These are phyloP conservation scores for Melinopterus prodromus DNA, from an alignment of 2,888 invertebrate species.

Conservation along the genomic window DNA sequence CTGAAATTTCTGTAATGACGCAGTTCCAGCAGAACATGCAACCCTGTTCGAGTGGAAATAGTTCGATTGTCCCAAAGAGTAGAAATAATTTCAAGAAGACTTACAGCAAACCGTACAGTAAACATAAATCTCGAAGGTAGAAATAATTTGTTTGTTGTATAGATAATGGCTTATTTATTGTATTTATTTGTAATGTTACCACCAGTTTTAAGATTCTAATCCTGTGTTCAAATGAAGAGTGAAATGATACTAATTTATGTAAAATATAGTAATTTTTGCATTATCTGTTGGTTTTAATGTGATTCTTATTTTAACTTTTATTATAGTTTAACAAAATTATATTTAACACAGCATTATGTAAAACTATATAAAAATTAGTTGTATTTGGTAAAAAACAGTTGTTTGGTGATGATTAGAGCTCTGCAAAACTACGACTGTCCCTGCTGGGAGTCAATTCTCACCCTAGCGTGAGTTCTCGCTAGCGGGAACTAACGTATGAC, in stretches of 20 bases:
- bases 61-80: slow-evolving; percentile 11
- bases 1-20: slow-evolving; percentile 73
- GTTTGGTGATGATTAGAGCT: too few relatives aligned
- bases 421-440: too few relatives aligned
- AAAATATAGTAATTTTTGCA: neutral
- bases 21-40: slow-evolving; percentile 71
- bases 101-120: slow-evolving; percentile 34
- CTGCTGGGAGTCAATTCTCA: too few relatives aligned
- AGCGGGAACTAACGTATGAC: too few relatives aligned
- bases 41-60: slow-evolving; percentile 52
- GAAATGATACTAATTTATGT: neutral
- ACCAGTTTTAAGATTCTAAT: neutral
- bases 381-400: too few relatives aligned
- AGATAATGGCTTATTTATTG: slow-evolving; percentile 29
- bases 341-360: too few relatives aligned
- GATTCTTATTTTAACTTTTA: too few relatives aligned
- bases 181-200: slow-evolving; percentile 24
- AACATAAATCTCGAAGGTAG: slow-evolving; percentile 34
- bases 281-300: neutral
- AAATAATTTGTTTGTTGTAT: neutral
- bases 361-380: too few relatives aligned
- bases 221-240: neutral
- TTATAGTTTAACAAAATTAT: too few relatives aligned
- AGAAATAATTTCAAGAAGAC: slow-evolving; percentile 30
- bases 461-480: too few relatives aligned